Base-by-base conservation (phyloP, 2,797 vertebrate species). In the Eulemur coronatus region DNA sequence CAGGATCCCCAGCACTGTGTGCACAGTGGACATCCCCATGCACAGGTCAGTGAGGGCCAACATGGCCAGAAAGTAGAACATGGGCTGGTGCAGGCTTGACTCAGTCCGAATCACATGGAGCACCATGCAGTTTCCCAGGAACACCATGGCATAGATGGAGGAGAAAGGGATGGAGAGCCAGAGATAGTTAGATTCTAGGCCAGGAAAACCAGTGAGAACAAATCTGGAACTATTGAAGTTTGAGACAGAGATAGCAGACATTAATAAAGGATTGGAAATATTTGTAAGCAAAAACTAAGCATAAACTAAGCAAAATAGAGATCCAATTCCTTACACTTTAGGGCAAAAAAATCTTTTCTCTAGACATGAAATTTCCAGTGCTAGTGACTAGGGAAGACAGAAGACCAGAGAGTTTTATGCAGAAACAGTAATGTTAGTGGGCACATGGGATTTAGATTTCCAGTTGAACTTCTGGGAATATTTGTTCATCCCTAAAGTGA, bases 71-170 rank as follows among this genome's bases (percentile, higher is more conserved):
- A 97, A 88, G 55, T 95, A 92, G 57, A 97, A 95, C 96, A 95
- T 95, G 75, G 96, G 96, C 69, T 96, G 69, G 35, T 97, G 96
- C 3, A 97, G 84, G 57, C 55, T 95, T 0, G 57, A 24, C 48
- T 97, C 96, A 17, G 76, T 95, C 35, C 41, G n/a, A 41, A 97
- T 97, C 88, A 98, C 61, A 33, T 98, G 95, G 0, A 98, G 94
- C 87, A 98, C 98, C 87, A 96, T 17, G 20, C 94, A 92, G 95
- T 98, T 98, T 12, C 98, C 98, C 48, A 76, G 15, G 70, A 98
- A 87, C 9, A 98, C 97, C 0, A 55, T 28, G 0, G 97, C 33
- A 90, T 98, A 98, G 1, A 98, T 88, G 7, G 80, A 82, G 52
- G 97, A 98, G 69, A 75, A 95, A 69, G 95, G 97, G 46, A 97